Conservation (phyloP, 2,888 invertebrate species). For the Craniophora ligustri region DNA sequence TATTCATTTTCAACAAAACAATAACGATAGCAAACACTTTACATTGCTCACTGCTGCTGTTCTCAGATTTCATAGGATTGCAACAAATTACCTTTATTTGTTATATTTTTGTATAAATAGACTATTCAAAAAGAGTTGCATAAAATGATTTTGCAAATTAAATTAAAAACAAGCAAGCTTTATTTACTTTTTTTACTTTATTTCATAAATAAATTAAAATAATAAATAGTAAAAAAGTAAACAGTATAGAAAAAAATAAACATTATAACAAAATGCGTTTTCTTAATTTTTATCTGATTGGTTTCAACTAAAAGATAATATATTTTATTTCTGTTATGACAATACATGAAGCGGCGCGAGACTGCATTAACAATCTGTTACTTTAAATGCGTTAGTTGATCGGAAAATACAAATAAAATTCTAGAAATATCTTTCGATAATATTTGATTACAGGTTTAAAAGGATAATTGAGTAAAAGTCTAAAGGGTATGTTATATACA, state of each 20-base stretch:
- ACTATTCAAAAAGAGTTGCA: not conserved
- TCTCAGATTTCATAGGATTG: too few species aligned
- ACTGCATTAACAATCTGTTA: not conserved
- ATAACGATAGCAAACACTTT: conserved; percentile 26
- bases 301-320: too few species aligned
- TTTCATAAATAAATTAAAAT: too few species aligned
- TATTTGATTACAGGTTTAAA: too few species aligned
- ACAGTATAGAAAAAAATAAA: conserved; percentile 3
- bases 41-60: conserved; percentile 8
- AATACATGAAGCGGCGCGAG: not conserved
- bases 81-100: conserved; percentile 3
- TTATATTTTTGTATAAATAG: conserved; percentile 10
- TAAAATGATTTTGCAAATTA: too few species aligned
- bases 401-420: not conserved
- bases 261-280: conserved; percentile 23
- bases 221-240: too few species aligned
- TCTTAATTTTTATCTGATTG: conserved; percentile 1
- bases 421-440: too few species aligned
- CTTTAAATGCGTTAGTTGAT: conserved; percentile 11
- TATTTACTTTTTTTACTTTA: too few species aligned
- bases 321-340: too few species aligned
- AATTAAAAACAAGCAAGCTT: too few species aligned
- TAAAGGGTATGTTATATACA: not conserved
- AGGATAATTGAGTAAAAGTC: too few species aligned
- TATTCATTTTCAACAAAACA: conserved; percentile 42